A percentile compares a stretch with the other conserved stretches of the same genome.
These are phyloP conservation scores for Rynchops niger DNA, from an alignment of 2,113 vertebrate species.

Conservation along the genomic window DNA sequence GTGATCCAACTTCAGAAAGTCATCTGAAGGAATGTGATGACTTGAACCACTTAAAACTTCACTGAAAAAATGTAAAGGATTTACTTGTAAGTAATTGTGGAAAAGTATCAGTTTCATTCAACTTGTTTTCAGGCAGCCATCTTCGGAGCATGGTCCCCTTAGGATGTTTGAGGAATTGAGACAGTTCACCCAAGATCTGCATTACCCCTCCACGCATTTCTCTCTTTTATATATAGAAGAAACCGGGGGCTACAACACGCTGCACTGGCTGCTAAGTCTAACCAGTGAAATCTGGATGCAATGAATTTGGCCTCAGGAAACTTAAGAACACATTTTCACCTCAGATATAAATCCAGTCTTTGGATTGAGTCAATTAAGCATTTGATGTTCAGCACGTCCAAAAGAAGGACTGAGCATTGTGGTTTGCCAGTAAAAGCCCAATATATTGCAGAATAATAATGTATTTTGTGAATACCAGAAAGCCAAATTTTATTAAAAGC, in stretches of 20 bases:
- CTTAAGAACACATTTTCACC: slow-evolving; percentile 4
- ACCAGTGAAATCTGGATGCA: background rate
- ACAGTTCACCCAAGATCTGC: background rate
- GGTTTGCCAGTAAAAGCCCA: background rate
- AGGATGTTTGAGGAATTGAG: background rate
- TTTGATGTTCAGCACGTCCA: background rate
- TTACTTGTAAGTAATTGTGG: background rate
- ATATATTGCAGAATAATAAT: background rate
- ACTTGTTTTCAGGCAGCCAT: background rate
- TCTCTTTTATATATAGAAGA: background rate
- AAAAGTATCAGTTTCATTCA: background rate
- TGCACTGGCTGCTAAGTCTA: background rate
- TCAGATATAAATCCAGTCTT: background rate
- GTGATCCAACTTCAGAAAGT: background rate
- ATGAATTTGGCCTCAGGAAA: background rate
- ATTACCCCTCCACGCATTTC: background rate
- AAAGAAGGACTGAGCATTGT: background rate
- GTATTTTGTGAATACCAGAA: background rate
- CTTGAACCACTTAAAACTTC: background rate
- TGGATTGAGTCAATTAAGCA: background rate
- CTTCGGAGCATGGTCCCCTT: background rate
- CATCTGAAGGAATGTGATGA: background rate
- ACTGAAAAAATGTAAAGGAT: background rate
- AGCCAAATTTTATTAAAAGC: background rate
- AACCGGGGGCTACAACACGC: background rate